phyloP scores from a whole-genome alignment of 2,113 vertebrate species.

The Nannospalax galili region DNA sequence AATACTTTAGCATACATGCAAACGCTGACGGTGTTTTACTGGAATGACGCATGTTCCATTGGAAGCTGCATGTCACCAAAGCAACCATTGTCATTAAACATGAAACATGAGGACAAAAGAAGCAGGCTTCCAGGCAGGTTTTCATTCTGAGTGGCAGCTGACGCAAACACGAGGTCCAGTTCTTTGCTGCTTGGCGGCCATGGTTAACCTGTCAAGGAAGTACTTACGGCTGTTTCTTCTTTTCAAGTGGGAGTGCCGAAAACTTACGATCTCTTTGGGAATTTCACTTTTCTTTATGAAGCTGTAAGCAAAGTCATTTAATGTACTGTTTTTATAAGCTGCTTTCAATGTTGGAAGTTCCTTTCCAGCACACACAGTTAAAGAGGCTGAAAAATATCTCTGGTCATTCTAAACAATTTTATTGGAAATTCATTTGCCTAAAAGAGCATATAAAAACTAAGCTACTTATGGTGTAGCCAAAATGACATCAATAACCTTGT shows the following conservation, averaged over 20 bases:
- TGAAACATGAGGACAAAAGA: conserved; percentile 73
- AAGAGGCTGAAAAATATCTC: not conserved
- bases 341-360: conserved; percentile 75
- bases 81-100: not conserved
- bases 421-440: not conserved
- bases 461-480: not conserved
- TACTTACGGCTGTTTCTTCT: conserved; percentile 64
- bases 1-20: not conserved
- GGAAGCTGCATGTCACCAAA: not conserved
- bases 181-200: conserved; percentile 57
- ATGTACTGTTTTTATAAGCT: conserved; percentile 78
- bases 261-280: conserved; percentile 86
- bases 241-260: conserved; percentile 84
- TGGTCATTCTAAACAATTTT: not conserved
- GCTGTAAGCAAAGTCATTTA: conserved; percentile 46
- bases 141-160: conserved; percentile 61
- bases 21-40: conserved; percentile 48
- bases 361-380: conserved; percentile 57
- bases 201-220: conserved; percentile 82
- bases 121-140: conserved; percentile 62
- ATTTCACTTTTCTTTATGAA: conserved; percentile 84
- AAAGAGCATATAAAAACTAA: not conserved
- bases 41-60: not conserved
- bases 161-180: conserved; percentile 77
- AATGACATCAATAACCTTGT: not conserved